Conservation (phyloP, 2,113 vertebrate species). For the Toxostoma redivivum region DNA sequence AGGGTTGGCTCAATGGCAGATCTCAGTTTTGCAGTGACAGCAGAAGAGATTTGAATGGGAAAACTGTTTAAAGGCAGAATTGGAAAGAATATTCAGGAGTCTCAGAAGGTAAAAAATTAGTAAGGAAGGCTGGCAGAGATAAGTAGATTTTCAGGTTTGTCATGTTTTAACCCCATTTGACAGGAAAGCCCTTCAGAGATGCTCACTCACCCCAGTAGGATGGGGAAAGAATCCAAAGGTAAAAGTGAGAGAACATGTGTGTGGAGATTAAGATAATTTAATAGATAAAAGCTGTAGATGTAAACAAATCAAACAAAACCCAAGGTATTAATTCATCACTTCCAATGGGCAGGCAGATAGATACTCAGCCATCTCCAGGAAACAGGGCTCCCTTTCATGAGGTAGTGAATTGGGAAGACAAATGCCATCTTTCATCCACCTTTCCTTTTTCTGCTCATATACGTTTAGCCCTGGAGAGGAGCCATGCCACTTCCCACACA, state of each 20-base stretch:
- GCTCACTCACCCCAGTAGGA: rapidly evolving
- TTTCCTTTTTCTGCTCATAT: background rate
- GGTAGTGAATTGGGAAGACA: background rate
- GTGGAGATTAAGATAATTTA: background rate
- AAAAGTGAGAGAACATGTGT: background rate
- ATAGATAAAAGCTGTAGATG: background rate
- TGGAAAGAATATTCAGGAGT: background rate
- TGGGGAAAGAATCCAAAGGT: background rate
- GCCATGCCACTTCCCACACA: background rate
- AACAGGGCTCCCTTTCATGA: rapidly evolving
- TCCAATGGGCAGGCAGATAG: background rate
- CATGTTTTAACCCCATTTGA: background rate
- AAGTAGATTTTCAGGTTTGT: background rate
- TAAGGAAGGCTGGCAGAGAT: background rate
- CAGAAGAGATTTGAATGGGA: background rate
- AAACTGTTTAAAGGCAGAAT: background rate
- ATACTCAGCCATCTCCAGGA: background rate
- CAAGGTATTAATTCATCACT: background rate
- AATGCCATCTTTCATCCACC: rapidly evolving
- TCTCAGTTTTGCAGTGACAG: background rate
- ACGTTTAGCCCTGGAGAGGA: background rate
- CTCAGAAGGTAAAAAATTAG: background rate
- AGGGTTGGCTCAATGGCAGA: background rate
- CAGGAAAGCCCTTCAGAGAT: background rate
- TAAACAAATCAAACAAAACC: background rate